A percentile compares a stretch with the other conserved stretches of the same genome.
phyloP scores from a whole-genome alignment of 1,140 invertebrate genomes.

The Drosophila nebulosa region DNA sequence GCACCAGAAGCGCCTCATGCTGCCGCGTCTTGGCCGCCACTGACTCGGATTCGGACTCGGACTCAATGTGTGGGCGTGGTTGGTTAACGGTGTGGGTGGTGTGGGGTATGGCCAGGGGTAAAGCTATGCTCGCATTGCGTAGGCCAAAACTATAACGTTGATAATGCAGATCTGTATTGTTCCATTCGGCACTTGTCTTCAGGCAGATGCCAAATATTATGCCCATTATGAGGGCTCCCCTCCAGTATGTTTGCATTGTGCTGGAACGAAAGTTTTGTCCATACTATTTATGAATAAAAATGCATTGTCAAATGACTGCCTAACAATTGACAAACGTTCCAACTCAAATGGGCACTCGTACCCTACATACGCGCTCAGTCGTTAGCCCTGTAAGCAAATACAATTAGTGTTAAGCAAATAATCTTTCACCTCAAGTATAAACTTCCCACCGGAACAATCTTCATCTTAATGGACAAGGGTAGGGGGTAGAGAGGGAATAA shows the following conservation, averaged over 20 bases:
- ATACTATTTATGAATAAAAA: conserved; percentile 4
- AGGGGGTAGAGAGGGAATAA: background rate
- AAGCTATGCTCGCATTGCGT: conserved; percentile 31
- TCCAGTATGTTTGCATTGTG: conserved; percentile 11
- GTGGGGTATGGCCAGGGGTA: background rate
- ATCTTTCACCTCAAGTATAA: background rate
- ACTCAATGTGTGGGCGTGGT: too few relatives aligned
- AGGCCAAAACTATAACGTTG: conserved; percentile 13
- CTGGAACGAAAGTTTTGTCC: conserved; percentile 18
- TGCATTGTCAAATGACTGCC: background rate
- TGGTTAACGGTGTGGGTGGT: background rate
- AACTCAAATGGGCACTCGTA: background rate
- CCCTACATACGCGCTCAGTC: background rate
- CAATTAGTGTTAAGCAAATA: conserved; percentile 19
- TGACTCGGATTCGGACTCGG: background rate
- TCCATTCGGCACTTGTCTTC: conserved; percentile 13
- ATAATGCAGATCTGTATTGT: conserved; percentile 19
- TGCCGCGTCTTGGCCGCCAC: background rate
- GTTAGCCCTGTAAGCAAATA: conserved; percentile 21
- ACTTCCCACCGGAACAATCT: conserved; percentile 33
- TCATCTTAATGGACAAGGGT: background rate
- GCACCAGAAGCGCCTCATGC: conserved; percentile 41
- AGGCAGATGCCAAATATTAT: background rate
- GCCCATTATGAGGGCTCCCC: background rate
- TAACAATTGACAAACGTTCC: background rate